These are phyloP conservation scores for Stenoptilia bipunctidactyla DNA, from an alignment of 2,888 invertebrate genomes.

Conservation along the genomic window DNA sequence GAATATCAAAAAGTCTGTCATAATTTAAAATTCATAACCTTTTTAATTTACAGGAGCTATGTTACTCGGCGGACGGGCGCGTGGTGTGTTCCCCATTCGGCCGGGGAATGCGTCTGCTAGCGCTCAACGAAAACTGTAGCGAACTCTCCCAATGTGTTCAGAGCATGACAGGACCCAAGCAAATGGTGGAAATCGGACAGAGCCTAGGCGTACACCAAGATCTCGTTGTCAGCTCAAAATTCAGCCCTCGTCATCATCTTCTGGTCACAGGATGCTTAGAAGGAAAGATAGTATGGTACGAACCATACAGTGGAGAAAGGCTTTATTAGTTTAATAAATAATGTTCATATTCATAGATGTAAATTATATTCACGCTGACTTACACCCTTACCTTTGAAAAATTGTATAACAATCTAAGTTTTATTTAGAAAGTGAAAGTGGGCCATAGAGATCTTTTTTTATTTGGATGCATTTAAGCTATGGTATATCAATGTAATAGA, in stretches of 20 bases:
- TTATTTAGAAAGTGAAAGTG: no score
- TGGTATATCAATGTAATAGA: no score
- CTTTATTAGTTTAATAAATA: constrained; percentile 33
- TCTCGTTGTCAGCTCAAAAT: constrained; percentile 90
- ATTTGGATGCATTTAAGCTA: no score
- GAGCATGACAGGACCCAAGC: constrained; percentile 20
- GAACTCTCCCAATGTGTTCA: constrained; percentile 78
- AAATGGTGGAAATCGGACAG: constrained; percentile 73
- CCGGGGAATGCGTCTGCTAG: constrained; percentile 86
- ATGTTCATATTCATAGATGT: constrained; percentile 4
- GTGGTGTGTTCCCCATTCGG: constrained; percentile 92
- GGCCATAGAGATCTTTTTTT: no score
- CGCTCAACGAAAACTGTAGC: constrained; percentile 81
- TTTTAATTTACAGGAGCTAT: constrained; percentile 73
- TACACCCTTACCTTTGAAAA: no score
- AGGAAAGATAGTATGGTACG: constrained; percentile 92
- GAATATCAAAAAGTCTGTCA: no score
- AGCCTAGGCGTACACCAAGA: constrained; percentile 81
- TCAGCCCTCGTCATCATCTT: constrained; percentile 88
- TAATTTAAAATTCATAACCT: no score
- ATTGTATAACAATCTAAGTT: constrained; percentile 6
- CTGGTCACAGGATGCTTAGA: constrained; percentile 92
- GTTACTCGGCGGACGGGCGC: constrained; percentile 91
- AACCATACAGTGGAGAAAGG: constrained; percentile 72
- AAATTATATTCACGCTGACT: no score